A percentile compares a stretch with the other conserved stretches of the same genome.
Evolutionary conservation across 2,888 invertebrate genomes (phyloP).

Genomic region (Bombylius major): DNA sequence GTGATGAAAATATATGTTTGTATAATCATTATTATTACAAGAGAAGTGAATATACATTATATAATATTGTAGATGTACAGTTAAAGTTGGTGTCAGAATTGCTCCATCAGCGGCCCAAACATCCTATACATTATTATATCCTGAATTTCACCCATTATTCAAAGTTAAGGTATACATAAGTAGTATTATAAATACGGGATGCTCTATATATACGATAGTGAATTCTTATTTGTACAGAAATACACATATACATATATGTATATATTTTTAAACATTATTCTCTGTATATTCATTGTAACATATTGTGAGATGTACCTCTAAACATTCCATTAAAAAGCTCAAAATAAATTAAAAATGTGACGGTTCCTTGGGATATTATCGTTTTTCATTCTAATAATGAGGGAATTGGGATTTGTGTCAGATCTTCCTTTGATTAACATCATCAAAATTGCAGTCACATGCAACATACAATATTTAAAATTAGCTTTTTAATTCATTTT

Average conservation of each 20-base stretch:
- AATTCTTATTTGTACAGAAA: neutral
- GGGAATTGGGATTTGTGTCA: neutral
- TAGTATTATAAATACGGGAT: too few relatives aligned
- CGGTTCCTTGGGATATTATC: neutral
- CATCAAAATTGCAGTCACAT: neutral
- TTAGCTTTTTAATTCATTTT: too few relatives aligned
- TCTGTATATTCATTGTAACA: too few relatives aligned
- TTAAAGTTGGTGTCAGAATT: neutral
- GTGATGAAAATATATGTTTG: too few relatives aligned
- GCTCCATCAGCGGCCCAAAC: neutral
- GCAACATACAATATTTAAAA: neutral
- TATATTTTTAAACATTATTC: too few relatives aligned
- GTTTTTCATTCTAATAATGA: neutral
- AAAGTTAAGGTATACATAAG: neutral
- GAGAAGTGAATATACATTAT: too few relatives aligned
- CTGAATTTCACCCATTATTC: neutral
- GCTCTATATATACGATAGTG: too few relatives aligned
- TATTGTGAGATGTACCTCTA: too few relatives aligned
- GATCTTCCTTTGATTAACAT: neutral
- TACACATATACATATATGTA: neutral
- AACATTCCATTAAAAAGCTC: neutral
- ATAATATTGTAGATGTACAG: neutral
- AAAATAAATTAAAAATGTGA: conserved; percentile 6
- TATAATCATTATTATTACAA: too few relatives aligned
- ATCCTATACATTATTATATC: neutral